Percentiles rank a stretch among this genome's conserved stretches.
Evolutionary conservation across 2,888 invertebrate genomes (phyloP).

Genomic region (Eurytoma adleriae): DNA sequence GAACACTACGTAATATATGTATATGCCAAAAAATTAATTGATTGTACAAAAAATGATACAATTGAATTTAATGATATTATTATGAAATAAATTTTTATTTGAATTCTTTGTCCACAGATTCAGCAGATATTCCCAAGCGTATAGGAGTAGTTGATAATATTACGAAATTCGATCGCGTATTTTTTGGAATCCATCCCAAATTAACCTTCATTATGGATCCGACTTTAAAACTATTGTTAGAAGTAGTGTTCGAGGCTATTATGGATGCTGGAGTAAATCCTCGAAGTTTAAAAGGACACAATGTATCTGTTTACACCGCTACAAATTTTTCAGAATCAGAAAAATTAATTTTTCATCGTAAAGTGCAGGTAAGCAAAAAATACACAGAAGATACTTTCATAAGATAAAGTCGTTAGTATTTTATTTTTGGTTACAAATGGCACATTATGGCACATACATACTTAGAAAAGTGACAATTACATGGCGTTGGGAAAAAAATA

Average conservation of each 20-base stretch:
- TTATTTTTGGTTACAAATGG: too few species aligned
- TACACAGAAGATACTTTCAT: too few species aligned
- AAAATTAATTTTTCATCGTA: conserved; percentile 56
- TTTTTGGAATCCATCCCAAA: conserved; percentile 59
- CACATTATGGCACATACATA: too few species aligned
- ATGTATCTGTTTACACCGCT: conserved; percentile 56
- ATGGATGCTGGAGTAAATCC: conserved; percentile 60
- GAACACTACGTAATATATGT: background rate
- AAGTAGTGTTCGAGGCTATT: conserved; percentile 57
- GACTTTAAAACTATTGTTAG: conserved; percentile 54
- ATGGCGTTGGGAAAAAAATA: too few species aligned
- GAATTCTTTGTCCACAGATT: conserved; percentile 11
- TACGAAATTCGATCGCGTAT: conserved; percentile 58
- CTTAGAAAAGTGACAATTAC: too few species aligned
- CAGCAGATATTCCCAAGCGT: conserved; percentile 48
- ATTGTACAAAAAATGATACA: too few species aligned
- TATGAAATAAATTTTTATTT: background rate
- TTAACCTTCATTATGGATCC: conserved; percentile 58
- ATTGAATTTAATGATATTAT: too few species aligned
- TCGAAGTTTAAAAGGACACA: conserved; percentile 53
- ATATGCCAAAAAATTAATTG: conserved; percentile 1
- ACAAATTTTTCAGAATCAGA: conserved; percentile 59
- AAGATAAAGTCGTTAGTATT: too few species aligned
- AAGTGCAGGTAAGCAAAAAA: conserved; percentile 53
- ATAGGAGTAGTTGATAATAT: conserved; percentile 50